phyloP scores from a whole-genome alignment of 2,113 vertebrate genomes.

The Xiphophorus maculatus region DNA sequence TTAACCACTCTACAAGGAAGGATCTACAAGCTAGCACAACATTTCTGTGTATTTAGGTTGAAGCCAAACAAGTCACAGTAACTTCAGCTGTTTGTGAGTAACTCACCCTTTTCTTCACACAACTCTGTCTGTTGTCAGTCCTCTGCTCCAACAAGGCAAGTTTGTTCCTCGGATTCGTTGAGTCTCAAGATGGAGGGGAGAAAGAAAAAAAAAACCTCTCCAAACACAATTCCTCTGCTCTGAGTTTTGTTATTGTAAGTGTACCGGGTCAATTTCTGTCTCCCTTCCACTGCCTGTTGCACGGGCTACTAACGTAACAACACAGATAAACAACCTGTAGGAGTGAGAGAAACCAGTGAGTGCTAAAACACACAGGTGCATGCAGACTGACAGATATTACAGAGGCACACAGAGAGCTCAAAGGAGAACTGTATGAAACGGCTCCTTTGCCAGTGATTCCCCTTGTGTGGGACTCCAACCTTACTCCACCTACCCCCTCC shows the following conservation, averaged over 20 bases:
- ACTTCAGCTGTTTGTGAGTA: conserved; percentile 39
- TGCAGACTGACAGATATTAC: conserved; percentile 43
- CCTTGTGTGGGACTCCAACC: conserved; percentile 71
- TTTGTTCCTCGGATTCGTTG: conserved; percentile 59
- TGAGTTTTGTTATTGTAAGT: conserved; percentile 47
- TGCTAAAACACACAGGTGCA: conserved; percentile 67
- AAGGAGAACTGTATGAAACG: conserved; percentile 58
- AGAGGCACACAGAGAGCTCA: conserved; percentile 60
- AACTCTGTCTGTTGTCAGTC: conserved; percentile 45
- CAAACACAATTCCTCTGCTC: conserved; percentile 58
- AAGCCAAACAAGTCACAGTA: conserved; percentile 26
- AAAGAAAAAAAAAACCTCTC: conserved; percentile 18
- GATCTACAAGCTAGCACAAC: conserved; percentile 21
- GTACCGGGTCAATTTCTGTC: conserved; percentile 62
- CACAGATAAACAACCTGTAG: conserved; percentile 52
- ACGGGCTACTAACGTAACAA: conserved; percentile 56
- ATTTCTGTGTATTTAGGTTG: conserved; percentile 5
- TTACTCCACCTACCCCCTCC: conserved; percentile 69
- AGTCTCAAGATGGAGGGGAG: conserved; percentile 71
- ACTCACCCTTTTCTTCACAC: conserved; percentile 60
- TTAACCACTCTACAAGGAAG: background rate
- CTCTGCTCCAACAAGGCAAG: conserved; percentile 52
- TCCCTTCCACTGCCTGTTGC: conserved; percentile 50
- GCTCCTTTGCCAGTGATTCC: conserved; percentile 67
- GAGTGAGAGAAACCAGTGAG: conserved; percentile 43